Evolutionary conservation across 2,888 invertebrate species (phyloP).

Genomic region (Cheiracanthium punctorium): DNA sequence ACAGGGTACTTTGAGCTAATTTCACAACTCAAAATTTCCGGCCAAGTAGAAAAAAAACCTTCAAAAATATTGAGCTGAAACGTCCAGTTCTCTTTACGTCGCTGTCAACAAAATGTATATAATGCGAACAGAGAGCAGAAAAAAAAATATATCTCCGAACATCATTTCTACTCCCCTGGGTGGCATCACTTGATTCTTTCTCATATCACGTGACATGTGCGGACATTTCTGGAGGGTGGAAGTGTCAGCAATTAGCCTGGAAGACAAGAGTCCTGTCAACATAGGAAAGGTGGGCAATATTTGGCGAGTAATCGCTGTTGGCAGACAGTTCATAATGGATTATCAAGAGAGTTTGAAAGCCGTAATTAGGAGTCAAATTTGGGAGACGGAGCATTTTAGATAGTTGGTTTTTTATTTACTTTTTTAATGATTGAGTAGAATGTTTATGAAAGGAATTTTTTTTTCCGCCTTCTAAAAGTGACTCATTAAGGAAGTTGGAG

Average conservation of each 20-base stretch:
- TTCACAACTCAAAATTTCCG: slow-evolving; percentile 48
- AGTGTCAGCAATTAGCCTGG: slow-evolving; percentile 69
- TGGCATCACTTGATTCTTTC: slow-evolving; percentile 69
- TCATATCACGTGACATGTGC: slow-evolving; percentile 68
- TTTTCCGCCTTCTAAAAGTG: background rate
- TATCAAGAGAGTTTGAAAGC: slow-evolving; percentile 7
- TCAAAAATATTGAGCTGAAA: slow-evolving; percentile 34
- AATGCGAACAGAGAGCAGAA: slow-evolving; percentile 42
- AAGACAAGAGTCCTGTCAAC: slow-evolving; percentile 67
- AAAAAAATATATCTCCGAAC: slow-evolving; percentile 51
- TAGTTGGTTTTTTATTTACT: background rate
- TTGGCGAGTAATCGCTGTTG: slow-evolving; percentile 63
- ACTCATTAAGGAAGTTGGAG: background rate
- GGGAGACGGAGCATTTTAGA: slow-evolving; percentile 7
- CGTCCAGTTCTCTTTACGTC: slow-evolving; percentile 43
- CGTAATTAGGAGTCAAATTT: slow-evolving; percentile 9
- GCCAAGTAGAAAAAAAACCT: slow-evolving; percentile 17
- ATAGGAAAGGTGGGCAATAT: slow-evolving; percentile 23
- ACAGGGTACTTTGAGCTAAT: slow-evolving; percentile 63
- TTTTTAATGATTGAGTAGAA: slow-evolving; percentile 10
- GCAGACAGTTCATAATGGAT: slow-evolving; percentile 61
- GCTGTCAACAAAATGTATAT: slow-evolving; percentile 55
- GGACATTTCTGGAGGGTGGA: slow-evolving; percentile 68
- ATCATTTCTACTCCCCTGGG: slow-evolving; percentile 67
- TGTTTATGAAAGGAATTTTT: background rate